Evolutionary conservation across 1,140 invertebrate species (phyloP).

Genomic region (Drosophila biarmipes): DNA sequence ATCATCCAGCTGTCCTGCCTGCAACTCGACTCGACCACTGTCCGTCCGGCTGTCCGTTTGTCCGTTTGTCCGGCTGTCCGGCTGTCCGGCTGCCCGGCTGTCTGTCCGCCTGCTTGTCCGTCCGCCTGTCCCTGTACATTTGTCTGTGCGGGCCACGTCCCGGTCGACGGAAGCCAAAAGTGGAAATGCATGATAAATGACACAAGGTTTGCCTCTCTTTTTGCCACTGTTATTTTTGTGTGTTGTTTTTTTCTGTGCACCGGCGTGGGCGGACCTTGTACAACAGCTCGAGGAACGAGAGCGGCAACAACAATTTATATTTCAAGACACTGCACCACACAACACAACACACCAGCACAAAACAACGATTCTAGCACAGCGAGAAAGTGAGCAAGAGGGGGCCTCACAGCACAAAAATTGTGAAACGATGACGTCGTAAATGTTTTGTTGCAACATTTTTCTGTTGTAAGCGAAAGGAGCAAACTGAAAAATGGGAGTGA

Average conservation of each 20-base stretch:
- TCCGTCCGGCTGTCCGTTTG: slow-evolving; percentile 1
- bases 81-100: not conserved
- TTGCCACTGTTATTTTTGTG: slow-evolving; percentile 9
- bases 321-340: slow-evolving; percentile 52
- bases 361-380: slow-evolving; percentile 25
- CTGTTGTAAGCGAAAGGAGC: slow-evolving; percentile 14
- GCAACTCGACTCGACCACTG: slow-evolving; percentile 34
- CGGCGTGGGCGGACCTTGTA: slow-evolving; percentile 25
- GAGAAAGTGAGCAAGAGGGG: slow-evolving; percentile 5
- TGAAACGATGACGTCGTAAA: slow-evolving; percentile 82
- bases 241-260: not conserved
- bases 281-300: slow-evolving; percentile 34
- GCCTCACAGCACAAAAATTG: slow-evolving; percentile 67
- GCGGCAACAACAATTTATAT: slow-evolving; percentile 67
- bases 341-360: slow-evolving; percentile 46
- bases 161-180: slow-evolving; percentile 80
- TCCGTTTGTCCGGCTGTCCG: slow-evolving; percentile 27
- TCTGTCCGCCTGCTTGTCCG: slow-evolving; percentile 25
- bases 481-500: not conserved
- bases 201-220: slow-evolving; percentile 68
- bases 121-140: slow-evolving; percentile 57
- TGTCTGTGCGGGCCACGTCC: slow-evolving; percentile 69
- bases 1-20: slow-evolving; percentile 5
- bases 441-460: slow-evolving; percentile 80
- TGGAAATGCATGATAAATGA: slow-evolving; percentile 83